Base-by-base conservation (phyloP, 2,888 invertebrate genomes). In the Tetragonisca angustula region DNA sequence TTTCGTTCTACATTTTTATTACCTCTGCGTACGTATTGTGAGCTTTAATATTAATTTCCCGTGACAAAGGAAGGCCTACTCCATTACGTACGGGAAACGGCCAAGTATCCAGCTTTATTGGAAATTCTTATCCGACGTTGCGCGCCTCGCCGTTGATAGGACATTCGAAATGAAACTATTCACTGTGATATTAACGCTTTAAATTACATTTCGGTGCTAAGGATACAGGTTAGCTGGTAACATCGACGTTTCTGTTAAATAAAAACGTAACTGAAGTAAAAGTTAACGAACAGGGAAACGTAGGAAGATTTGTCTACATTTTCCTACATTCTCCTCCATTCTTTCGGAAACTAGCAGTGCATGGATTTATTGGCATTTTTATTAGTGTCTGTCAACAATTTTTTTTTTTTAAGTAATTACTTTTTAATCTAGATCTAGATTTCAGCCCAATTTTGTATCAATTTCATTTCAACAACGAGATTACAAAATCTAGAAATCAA, bases 1-100 rank as follows among this genome's bases (percentile, higher is more conserved):
- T 68, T 71, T 56, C 77, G 68, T 65, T 75, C 73, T 70, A 77
- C 79, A 62, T 75, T 88, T 85, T 85, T 75, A 79, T 84, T 84
- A 78, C 69, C 19, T 67, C 11, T 70, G 70, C 68, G 73, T 75
- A 72, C 83, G 72, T 76, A 81, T 81, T 71, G 56, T n/a, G 43
- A 56, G 36, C 21, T 73, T 82, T 80, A 64, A 82, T 79, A 86
- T 86, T 82, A 88, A 88, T 86, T 86, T 88, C 62, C 64, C 4
- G 19, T 52, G 64, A 79, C 52, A 68, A 84, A 71, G 43, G 54
- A 32, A 52, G 43, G n/a, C 43, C 21, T 36, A 52, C 61, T 52
- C 62, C 27, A 71, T 75, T 81, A 70, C 69, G 43, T 50, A 13
- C 79, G 43, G 36, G 65, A 72, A 76, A 56, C 24, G 59, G n/a